These are phyloP conservation scores for Crocodylus rhombifer DNA, from an alignment of 2,797 vertebrate genomes.

Conservation along the genomic window DNA sequence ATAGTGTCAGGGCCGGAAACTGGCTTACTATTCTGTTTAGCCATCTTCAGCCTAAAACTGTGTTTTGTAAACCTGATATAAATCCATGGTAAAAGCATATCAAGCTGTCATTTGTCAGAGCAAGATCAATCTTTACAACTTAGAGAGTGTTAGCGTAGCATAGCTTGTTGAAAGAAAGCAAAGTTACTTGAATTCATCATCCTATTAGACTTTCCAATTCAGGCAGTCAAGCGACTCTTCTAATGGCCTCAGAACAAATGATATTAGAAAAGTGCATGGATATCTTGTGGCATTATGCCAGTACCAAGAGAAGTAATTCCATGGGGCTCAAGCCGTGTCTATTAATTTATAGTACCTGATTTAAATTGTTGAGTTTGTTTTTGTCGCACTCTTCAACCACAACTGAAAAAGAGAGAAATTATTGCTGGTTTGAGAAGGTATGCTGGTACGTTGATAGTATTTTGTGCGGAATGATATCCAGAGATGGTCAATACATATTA, in stretches of 20 bases:
- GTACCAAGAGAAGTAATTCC: neutral
- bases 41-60: neutral
- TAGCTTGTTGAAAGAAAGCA: neutral
- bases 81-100: neutral
- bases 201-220: constrained; percentile 28
- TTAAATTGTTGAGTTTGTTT: neutral
- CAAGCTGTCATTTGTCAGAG: neutral
- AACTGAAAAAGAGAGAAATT: neutral
- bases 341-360: neutral
- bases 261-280: constrained; percentile 2
- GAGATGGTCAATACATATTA: neutral
- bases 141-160: neutral
- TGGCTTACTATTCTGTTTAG: neutral
- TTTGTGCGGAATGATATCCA: neutral
- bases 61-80: neutral
- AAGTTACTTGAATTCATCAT: constrained; percentile 7
- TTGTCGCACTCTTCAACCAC: neutral
- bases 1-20: neutral
- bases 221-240: neutral
- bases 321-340: neutral
- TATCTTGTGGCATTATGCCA: neutral
- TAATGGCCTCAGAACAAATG: constrained; percentile 16
- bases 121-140: neutral
- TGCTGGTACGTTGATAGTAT: neutral
- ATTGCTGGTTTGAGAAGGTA: neutral